These are phyloP conservation scores for Volucella inanis DNA, from an alignment of 2,888 invertebrate species.

Conservation along the genomic window DNA sequence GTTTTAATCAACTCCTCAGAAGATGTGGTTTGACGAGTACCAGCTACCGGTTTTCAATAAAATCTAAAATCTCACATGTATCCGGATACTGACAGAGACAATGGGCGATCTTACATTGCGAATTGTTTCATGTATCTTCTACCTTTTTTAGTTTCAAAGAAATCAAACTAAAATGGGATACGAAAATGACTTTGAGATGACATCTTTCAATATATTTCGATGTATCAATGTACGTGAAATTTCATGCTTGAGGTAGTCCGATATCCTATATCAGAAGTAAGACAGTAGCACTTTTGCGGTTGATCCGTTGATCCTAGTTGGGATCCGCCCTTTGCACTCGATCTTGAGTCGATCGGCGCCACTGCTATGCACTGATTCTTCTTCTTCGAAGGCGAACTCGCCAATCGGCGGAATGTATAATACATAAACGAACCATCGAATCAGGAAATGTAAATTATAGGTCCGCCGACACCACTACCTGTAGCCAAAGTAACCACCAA, in stretches of 20 bases:
- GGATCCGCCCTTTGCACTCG: constrained; percentile 65
- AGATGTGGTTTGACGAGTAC: constrained; percentile 71
- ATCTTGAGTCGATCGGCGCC: constrained; percentile 63
- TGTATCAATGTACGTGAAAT: too few relatives aligned
- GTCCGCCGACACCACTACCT: constrained; percentile 46
- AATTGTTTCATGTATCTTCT: not conserved
- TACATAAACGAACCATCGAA: constrained; percentile 71
- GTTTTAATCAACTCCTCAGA: constrained; percentile 58
- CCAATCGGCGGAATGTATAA: constrained; percentile 70
- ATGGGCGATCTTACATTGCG: constrained; percentile 39
- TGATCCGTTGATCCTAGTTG: constrained; percentile 34
- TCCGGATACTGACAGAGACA: constrained; percentile 45
- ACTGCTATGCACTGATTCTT: constrained; percentile 38
- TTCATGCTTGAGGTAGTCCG: too few relatives aligned
- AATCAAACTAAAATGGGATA: too few relatives aligned
- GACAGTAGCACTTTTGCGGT: constrained; percentile 46
- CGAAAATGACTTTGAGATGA: too few relatives aligned
- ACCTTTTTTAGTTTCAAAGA: too few relatives aligned
- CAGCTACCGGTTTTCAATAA: constrained; percentile 59
- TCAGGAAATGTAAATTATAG: constrained; percentile 75
- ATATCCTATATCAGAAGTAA: constrained; percentile 7
- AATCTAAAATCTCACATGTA: constrained; percentile 33
- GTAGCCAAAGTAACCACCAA: not conserved
- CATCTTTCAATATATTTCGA: too few relatives aligned
- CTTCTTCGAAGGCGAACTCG: constrained; percentile 45